A percentile compares a stretch with the other conserved stretches of the same genome.
Conservation (phyloP, 2,888 invertebrate species). For the Nomada fabriciana region DNA sequence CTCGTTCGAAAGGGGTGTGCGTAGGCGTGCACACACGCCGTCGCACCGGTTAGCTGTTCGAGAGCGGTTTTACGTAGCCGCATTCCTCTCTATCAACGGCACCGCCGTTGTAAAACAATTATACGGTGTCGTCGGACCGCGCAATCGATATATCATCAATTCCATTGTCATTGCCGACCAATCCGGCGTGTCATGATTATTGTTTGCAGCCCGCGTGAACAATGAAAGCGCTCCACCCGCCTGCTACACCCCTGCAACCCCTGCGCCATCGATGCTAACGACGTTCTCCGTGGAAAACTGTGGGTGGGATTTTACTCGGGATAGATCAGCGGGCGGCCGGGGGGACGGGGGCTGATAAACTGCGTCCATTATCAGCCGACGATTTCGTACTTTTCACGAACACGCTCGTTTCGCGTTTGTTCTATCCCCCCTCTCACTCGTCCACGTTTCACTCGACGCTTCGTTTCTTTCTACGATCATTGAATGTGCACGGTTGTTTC, state of each 20-base stretch:
- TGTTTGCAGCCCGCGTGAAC: slow-evolving; percentile 82
- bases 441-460: background rate
- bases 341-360: slow-evolving; percentile 78
- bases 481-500: background rate
- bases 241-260: slow-evolving; percentile 21
- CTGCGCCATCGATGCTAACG: background rate
- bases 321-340: slow-evolving; percentile 20
- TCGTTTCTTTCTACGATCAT: slow-evolving; percentile 9
- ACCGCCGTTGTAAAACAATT: slow-evolving; percentile 83
- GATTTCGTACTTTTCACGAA: slow-evolving; percentile 81
- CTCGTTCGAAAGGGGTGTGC: slow-evolving; percentile 51
- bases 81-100: slow-evolving; percentile 62
- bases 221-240: slow-evolving; percentile 70
- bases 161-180: slow-evolving; percentile 83
- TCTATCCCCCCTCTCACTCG: background rate
- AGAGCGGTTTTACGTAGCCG: slow-evolving; percentile 70
- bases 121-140: slow-evolving; percentile 80
- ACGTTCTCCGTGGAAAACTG: slow-evolving; percentile 55
- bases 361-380: slow-evolving; percentile 80
- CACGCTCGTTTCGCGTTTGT: slow-evolving; percentile 61
- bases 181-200: slow-evolving; percentile 84
- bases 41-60: slow-evolving; percentile 42
- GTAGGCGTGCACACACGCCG: slow-evolving; percentile 58
- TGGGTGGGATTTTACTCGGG: slow-evolving; percentile 51
- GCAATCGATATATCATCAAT: slow-evolving; percentile 84